Evolutionary conservation across 1,140 invertebrate genomes (phyloP).

Genomic region (Cryptotermes secundus): DNA sequence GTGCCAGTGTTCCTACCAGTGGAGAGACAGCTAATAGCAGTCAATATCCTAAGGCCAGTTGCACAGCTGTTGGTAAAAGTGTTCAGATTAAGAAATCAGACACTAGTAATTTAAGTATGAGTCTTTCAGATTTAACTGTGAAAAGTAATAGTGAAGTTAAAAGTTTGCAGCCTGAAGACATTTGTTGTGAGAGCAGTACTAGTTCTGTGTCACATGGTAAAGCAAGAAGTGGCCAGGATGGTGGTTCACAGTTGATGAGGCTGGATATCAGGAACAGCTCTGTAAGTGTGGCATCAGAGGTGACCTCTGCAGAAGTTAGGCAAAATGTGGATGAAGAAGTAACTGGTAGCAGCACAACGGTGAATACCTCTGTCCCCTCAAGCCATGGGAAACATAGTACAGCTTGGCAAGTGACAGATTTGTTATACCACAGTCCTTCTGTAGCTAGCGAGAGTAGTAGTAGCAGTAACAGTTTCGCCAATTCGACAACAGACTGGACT

Average conservation of each 20-base stretch:
- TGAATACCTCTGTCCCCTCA: background rate
- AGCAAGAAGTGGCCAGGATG: background rate
- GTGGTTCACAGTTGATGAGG: background rate
- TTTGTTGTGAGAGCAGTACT: background rate
- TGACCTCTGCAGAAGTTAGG: background rate
- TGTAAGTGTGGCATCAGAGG: background rate
- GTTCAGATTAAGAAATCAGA: background rate
- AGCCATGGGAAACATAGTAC: background rate
- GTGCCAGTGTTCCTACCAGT: background rate
- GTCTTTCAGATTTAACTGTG: background rate
- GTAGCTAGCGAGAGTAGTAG: conserved; percentile 33
- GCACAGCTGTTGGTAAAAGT: background rate
- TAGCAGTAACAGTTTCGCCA: conserved; percentile 29
- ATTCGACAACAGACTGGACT: conserved; percentile 34
- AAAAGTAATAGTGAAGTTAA: conserved; percentile 19
- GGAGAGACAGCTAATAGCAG: background rate
- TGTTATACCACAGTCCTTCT: conserved; percentile 31
- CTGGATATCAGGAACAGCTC: background rate
- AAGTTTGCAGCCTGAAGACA: background rate
- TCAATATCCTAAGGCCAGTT: background rate
- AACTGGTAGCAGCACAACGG: background rate
- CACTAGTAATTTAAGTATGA: background rate
- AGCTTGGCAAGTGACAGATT: conserved; percentile 34
- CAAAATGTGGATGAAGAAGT: background rate
- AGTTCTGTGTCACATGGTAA: background rate